These are phyloP conservation scores for Phragmatobia fuliginosa DNA, from an alignment of 2,888 invertebrate genomes.

Conservation along the genomic window DNA sequence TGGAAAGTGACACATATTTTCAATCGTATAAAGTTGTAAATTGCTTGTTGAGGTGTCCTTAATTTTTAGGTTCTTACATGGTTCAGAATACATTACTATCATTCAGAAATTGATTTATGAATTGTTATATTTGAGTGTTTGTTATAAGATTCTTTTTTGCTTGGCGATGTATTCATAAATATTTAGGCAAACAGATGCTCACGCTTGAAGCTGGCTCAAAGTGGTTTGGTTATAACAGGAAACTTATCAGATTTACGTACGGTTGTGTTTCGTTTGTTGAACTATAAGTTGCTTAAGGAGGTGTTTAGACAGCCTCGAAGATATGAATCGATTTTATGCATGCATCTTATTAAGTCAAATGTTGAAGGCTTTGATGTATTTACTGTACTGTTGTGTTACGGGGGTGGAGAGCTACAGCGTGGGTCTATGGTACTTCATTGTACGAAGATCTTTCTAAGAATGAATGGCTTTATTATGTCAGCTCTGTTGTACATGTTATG, in stretches of 20 bases:
- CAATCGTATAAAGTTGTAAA: slow-evolving; percentile 21
- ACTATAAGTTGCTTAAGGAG: slow-evolving; percentile 13
- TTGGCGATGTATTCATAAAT: not conserved
- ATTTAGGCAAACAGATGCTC: not conserved
- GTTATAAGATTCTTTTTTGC: not conserved
- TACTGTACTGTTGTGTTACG: slow-evolving; percentile 44
- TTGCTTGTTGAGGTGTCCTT: slow-evolving; percentile 18
- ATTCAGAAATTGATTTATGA: slow-evolving; percentile 7
- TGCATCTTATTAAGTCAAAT: slow-evolving; percentile 53
- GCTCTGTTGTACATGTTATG: slow-evolving; percentile 18
- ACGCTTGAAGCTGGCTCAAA: not conserved
- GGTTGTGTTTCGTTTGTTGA: slow-evolving; percentile 4
- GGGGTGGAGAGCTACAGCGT: slow-evolving; percentile 55
- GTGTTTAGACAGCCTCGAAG: slow-evolving; percentile 22
- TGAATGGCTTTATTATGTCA: slow-evolving; percentile 11
- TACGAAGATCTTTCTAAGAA: slow-evolving; percentile 20
- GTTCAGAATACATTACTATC: not conserved
- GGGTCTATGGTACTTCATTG: slow-evolving; percentile 48
- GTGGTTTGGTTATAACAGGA: not conserved
- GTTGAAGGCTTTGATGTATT: slow-evolving; percentile 51
- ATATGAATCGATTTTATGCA: slow-evolving; percentile 48
- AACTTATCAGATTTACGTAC: not conserved
- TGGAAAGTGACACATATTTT: slow-evolving; percentile 17
- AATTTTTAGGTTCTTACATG: slow-evolving; percentile 1
- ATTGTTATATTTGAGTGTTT: not conserved